phyloP scores from a whole-genome alignment of 1,140 invertebrate genomes.

The Sinonovacula constricta region DNA sequence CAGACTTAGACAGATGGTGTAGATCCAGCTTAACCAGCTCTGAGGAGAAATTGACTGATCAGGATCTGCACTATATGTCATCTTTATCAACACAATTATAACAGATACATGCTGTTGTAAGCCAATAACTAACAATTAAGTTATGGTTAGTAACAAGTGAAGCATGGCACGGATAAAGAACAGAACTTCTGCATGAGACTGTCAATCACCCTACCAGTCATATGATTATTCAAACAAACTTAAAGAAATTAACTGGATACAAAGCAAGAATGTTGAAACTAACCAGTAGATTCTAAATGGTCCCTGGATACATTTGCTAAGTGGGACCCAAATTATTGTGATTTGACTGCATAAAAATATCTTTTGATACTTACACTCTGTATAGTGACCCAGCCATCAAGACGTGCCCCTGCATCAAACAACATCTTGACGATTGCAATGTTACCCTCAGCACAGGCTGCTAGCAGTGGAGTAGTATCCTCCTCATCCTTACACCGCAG shows the following conservation, averaged over 20 bases:
- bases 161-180: too few species aligned
- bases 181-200: too few species aligned
- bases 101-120: too few species aligned
- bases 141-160: too few species aligned
- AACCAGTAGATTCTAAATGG: background rate
- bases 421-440: conserved; percentile 73
- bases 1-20: too few species aligned
- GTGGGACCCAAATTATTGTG: too few species aligned
- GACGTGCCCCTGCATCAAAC: conserved; percentile 70
- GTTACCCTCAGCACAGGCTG: conserved; percentile 77
- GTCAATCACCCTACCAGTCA: background rate
- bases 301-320: background rate
- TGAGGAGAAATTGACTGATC: too few species aligned
- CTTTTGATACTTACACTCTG: conserved; percentile 62
- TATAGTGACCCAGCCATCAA: conserved; percentile 69
- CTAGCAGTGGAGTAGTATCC: conserved; percentile 77
- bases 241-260: background rate
- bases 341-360: background rate
- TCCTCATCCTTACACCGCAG: conserved; percentile 78
- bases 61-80: too few species aligned
- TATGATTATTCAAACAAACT: background rate
- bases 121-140: too few species aligned
- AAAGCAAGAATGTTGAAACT: background rate
- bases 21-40: too few species aligned
- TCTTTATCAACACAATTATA: too few species aligned